These are phyloP conservation scores for Aurelia aurita DNA, from an alignment of 30 jellyfish, hydroid and myxozoan species.

Conservation along the genomic window DNA sequence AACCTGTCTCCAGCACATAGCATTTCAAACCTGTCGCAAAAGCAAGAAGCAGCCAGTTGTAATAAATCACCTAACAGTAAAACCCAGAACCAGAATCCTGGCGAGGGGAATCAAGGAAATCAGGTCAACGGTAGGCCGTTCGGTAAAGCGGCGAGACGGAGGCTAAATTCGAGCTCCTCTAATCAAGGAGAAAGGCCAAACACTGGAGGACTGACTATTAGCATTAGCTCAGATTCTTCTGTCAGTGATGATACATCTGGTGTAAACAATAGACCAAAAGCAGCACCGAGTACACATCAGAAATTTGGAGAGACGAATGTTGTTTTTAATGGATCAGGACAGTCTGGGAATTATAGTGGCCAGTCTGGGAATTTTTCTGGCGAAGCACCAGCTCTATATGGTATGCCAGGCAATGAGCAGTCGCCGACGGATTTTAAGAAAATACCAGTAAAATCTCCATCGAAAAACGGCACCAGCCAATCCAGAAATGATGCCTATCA, in stretches of 20 bases:
- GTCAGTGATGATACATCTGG: constrained; percentile 21
- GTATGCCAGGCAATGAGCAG: no score
- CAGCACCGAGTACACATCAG: neutral
- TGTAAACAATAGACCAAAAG: neutral
- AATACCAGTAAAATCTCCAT: no score
- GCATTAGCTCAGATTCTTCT: constrained; percentile 48
- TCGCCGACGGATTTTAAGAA: no score
- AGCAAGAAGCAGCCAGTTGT: no score
- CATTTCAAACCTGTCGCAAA: no score
- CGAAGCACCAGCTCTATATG: no score
- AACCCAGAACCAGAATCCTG: no score
- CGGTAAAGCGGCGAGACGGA: neutral
- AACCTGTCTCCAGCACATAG: no score
- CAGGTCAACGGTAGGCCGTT: neutral
- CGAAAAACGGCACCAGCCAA: no score
- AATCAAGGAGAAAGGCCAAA: neutral
- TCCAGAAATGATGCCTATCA: neutral
- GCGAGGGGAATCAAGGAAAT: neutral
- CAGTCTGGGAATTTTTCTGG: no score
- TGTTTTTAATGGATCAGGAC: neutral
- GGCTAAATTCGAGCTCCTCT: neutral
- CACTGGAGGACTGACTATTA: neutral
- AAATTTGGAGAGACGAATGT: neutral
- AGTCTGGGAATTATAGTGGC: neutral
- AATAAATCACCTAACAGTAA: no score